These are phyloP conservation scores for Cerceris ruficornis DNA, from an alignment of 2,888 invertebrate species.

Conservation along the genomic window DNA sequence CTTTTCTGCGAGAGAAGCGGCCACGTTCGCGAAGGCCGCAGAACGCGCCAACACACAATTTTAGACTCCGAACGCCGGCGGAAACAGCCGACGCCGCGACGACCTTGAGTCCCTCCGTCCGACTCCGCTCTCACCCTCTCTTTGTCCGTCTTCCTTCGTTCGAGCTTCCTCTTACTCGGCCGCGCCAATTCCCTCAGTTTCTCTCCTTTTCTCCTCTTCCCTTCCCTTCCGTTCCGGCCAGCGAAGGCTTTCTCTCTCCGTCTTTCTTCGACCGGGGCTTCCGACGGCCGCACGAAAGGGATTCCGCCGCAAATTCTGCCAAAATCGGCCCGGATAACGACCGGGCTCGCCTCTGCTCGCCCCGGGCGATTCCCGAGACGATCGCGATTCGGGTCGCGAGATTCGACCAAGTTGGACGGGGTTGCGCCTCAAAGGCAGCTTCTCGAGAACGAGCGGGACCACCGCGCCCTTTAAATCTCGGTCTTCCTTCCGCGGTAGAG, in stretches of 20 bases:
- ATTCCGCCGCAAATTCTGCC: conserved; percentile 9
- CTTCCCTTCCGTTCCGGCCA: not conserved
- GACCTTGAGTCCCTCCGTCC: conserved; percentile 64
- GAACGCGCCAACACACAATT: conserved; percentile 68
- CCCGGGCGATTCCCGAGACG: too few species aligned
- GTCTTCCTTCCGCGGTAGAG: too few species aligned
- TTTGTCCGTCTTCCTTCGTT: conserved; percentile 23
- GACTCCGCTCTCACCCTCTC: conserved; percentile 33
- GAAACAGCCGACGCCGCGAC: conserved; percentile 73
- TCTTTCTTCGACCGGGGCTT: not conserved
- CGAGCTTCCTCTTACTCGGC: not conserved
- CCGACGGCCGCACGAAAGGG: conserved; percentile 21
- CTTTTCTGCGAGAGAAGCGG: conserved; percentile 70
- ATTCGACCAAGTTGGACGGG: too few species aligned
- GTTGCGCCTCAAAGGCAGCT: too few species aligned
- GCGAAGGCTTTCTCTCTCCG: not conserved
- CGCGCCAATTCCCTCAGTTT: conserved; percentile 25
- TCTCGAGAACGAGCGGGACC: too few species aligned
- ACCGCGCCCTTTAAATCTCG: too few species aligned
- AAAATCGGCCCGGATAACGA: not conserved
- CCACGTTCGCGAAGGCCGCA: conserved; percentile 63
- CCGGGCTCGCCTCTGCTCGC: not conserved
- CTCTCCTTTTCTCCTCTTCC: conserved; percentile 9
- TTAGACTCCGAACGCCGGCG: conserved; percentile 75
- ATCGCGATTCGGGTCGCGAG: too few species aligned